These are phyloP conservation scores for Phyllostomus discolor DNA, from an alignment of 2,113 vertebrate species.

Conservation along the genomic window DNA sequence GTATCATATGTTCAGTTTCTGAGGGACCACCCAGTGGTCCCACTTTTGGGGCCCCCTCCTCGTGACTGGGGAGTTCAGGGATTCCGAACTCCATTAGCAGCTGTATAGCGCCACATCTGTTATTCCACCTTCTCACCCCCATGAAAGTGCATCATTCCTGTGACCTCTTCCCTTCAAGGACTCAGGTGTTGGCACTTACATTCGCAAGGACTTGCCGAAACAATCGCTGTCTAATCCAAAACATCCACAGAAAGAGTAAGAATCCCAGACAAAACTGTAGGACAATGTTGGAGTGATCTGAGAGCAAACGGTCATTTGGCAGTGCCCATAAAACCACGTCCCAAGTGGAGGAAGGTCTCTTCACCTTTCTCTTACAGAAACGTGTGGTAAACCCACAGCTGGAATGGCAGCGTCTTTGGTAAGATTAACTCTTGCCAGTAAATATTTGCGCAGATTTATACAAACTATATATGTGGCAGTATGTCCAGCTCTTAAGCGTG, in stretches of 20 bases:
- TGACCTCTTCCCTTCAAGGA: not conserved
- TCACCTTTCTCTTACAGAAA: not conserved
- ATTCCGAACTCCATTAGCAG: not conserved
- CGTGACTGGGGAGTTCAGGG: accelerated
- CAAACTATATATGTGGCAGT: not conserved
- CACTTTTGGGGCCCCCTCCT: not conserved
- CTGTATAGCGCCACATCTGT: not conserved
- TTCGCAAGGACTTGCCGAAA: not conserved
- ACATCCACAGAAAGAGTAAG: not conserved
- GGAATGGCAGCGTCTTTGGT: not conserved
- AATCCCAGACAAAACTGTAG: not conserved
- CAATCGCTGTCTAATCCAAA: not conserved
- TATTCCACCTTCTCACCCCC: not conserved
- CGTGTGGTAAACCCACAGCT: not conserved
- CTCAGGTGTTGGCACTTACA: not conserved
- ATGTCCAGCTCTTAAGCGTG: not conserved
- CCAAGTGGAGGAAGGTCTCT: not conserved
- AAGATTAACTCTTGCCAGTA: not conserved
- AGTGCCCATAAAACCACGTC: not conserved
- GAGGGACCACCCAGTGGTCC: not conserved
- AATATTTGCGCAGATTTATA: not conserved
- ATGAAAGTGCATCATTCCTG: not conserved
- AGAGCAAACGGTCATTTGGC: not conserved
- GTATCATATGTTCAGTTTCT: not conserved
- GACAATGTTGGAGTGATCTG: not conserved